Base-by-base conservation (phyloP, 2,113 vertebrate species). In the Planiliza haematocheilus region DNA sequence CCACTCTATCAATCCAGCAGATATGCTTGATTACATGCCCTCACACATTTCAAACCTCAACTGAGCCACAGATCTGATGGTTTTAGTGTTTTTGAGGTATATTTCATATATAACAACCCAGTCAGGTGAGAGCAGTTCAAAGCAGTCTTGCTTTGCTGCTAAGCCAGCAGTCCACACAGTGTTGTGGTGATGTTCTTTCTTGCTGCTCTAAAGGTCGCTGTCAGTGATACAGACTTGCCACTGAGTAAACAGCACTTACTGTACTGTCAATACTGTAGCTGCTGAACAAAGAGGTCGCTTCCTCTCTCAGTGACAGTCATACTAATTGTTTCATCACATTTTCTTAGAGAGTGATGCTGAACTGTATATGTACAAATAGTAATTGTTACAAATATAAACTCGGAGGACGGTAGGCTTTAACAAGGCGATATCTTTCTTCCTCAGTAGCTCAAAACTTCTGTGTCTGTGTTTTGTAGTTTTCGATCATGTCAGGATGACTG, bases 171-270 rank as follows among this genome's bases (percentile, higher is more conserved):
- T 43, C 70, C 52, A 10, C 36, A 34, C 30, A 36, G 39, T 34
- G 61, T 55, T 60, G 41, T 38, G 16, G 5, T 14, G 64, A 48
- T 30, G 24, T 30, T n/a, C 13, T 51, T 14, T 68, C 30, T 18
- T n/a, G 55, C 49, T 39, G 66, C 48, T 52, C 34, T 65, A 74
- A 80, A 76, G 79, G 71, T 87, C 72, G 62, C 72, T 60, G 79
- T 51, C 73, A 51, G 69, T 36, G 71, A 63, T 57, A 37, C 60
- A 46, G 67, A 63, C 21, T 16, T 7, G 10, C n/a, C 46, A 17
- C n/a, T 70, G 11, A 67, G 52, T 53, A 57, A 53, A 76, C 62
- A 39, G 30, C 43, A 11, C 60, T 51, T 11, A 50, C 48, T 64
- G 18, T 38, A 56, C 50, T 48, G 55, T 74, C 56, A 63, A 4